These are phyloP conservation scores for Hyalella azteca DNA, from an alignment of 2,888 invertebrate genomes.

Conservation along the genomic window DNA sequence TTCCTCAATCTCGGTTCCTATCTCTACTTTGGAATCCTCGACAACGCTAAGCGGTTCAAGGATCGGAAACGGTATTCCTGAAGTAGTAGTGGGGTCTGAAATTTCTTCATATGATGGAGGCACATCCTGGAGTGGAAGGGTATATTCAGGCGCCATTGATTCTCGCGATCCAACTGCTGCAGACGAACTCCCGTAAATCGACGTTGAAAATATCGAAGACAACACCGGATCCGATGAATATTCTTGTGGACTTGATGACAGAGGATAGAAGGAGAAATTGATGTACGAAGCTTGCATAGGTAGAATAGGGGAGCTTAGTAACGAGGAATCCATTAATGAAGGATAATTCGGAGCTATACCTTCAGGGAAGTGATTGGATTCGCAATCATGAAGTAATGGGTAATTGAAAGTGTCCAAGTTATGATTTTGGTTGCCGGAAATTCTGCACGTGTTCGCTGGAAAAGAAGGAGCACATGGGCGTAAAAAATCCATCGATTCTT, in stretches of 20 bases:
- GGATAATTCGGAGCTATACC: slow-evolving; percentile 9
- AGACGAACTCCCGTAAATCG: not conserved
- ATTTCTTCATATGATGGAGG: not conserved
- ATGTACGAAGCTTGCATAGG: not conserved
- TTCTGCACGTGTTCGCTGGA: too few species aligned
- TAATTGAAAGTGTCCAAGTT: not conserved
- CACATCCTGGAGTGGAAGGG: not conserved
- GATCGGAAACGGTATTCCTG: slow-evolving; percentile 6
- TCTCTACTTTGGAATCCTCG: not conserved
- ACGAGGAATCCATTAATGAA: not conserved
- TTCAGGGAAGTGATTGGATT: not conserved
- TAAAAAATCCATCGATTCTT: too few species aligned
- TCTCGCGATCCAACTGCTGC: not conserved
- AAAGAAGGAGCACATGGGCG: too few species aligned
- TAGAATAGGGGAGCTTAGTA: not conserved
- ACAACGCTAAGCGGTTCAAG: not conserved
- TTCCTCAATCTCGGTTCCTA: not conserved
- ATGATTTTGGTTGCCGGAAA: too few species aligned
- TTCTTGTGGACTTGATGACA: not conserved
- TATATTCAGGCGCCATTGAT: too few species aligned
- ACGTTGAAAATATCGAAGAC: slow-evolving; percentile 17
- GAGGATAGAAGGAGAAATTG: not conserved
- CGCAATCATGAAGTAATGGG: not conserved
- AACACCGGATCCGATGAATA: slow-evolving; percentile 16
- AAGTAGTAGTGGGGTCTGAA: not conserved